Evolutionary conservation across 2,797 vertebrate species (phyloP).

Genomic region (Linurgus olivaceus): DNA sequence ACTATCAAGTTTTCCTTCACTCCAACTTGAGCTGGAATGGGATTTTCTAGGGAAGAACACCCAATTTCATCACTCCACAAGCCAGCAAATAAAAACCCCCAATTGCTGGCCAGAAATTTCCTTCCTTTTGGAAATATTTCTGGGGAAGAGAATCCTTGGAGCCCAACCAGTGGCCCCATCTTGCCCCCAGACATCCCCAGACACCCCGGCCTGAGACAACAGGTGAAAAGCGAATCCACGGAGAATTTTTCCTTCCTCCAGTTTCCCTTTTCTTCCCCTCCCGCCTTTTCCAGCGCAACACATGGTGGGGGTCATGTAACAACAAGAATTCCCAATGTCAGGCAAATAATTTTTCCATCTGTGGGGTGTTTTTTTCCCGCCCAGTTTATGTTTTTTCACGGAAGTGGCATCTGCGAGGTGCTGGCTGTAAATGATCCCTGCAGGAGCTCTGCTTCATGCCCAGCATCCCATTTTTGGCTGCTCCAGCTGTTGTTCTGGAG

Average conservation of each 20-base stretch:
- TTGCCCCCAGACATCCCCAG: background rate
- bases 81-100: rapidly evolving
- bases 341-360: conserved; percentile 72
- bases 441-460: conserved; percentile 36
- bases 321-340: conserved; percentile 66
- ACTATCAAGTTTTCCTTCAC: background rate
- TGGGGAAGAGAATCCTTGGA: background rate
- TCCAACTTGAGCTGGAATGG: background rate
- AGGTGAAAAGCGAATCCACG: conserved; percentile 38
- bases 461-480: conserved; percentile 55
- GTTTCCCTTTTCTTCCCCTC: background rate
- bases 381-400: conserved; percentile 47
- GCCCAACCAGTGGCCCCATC: background rate
- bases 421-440: conserved; percentile 61
- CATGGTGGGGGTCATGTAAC: conserved; percentile 68
- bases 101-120: background rate
- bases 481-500: conserved; percentile 88
- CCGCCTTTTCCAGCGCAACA: conserved; percentile 18
- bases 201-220: conserved; percentile 5
- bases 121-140: background rate
- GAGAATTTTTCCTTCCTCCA: conserved; percentile 16
- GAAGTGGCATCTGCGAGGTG: conserved; percentile 71
- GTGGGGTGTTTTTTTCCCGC: background rate
- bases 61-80: background rate
- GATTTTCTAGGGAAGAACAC: background rate